These are phyloP conservation scores for Chelonoidis abingdonii DNA, from an alignment of 2,113 vertebrate genomes.

Conservation along the genomic window DNA sequence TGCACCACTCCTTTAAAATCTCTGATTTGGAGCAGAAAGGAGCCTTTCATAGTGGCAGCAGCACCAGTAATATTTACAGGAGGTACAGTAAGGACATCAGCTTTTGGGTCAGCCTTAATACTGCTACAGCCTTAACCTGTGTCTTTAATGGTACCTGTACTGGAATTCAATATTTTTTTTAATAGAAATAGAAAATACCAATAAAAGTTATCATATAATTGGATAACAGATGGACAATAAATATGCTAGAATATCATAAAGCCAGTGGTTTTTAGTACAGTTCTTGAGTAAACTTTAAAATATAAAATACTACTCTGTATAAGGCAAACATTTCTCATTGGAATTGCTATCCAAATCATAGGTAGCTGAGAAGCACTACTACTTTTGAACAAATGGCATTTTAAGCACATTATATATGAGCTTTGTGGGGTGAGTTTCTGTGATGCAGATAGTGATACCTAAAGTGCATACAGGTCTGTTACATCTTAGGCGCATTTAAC, in stretches of 20 bases:
- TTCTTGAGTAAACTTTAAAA: not conserved
- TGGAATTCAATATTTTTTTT: not conserved
- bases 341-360: not conserved
- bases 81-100: not conserved
- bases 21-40: not conserved
- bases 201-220: not conserved
- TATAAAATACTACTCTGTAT: not conserved
- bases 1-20: not conserved
- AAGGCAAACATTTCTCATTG: not conserved
- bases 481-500: too few species aligned
- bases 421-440: not conserved
- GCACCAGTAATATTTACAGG: not conserved
- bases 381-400: not conserved
- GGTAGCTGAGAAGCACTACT: not conserved
- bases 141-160: rapidly evolving
- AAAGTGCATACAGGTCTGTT: not conserved
- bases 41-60: not conserved
- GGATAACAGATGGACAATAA: not conserved
- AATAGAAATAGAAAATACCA: not conserved
- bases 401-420: not conserved
- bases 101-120: not conserved
- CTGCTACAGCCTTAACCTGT: rapidly evolving
- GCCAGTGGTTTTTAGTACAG: not conserved
- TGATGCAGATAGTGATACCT: not conserved
- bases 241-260: not conserved